Evolutionary conservation across 1,140 invertebrate species (phyloP), one percentile per base, ranked within the genome.

Genomic region (Heliconius melpomene): DNA sequence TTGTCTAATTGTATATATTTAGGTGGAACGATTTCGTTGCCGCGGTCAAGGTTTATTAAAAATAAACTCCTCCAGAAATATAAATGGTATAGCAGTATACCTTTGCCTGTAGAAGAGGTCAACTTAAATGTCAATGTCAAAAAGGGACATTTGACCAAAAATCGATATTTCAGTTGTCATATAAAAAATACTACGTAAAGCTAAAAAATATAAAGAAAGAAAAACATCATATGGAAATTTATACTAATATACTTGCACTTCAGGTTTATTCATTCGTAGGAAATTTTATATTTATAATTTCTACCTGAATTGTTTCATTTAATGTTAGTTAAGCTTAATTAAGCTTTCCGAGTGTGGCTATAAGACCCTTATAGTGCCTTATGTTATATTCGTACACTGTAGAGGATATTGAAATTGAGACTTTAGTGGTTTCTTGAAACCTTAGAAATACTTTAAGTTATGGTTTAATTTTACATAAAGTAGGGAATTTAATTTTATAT

Each of bases 61-160:
- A 66, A 66, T 66, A 66, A 66, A 66, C 23, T 66, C 13, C 13
- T 66, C 60, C 60, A 66, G 26, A 66, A 29, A 66, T 66, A 66
- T 29, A 66, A 13, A 0, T 26, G 29, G 60, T 66, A 29, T 66
- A 66, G 23, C 26, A 1, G 26, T 26, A 66, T 66, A 66, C 60
- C 26, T 66, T 66, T 66, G 60, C 9, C 60, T 16, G 60, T 26
- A 29, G 26, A 66, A 29, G 60, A 29, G 60, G 13, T 66, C 60
- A 66, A 66, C 11, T 66, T 11, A 66, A 66, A 66, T 66, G 60
- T 66, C 60, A 66, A 66, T 66, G 60, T 66, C 60, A 66, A 66
- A 66, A 66, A 29, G 60, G 60, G 60, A 16, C 60, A 29, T 29
- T 66, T 1, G 60, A n/a, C 13, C 26, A 66, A 29, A 29, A 26